These are phyloP conservation scores for Yoshiicerus persimilis DNA, from an alignment of 1,140 invertebrate genomes.

Conservation along the genomic window DNA sequence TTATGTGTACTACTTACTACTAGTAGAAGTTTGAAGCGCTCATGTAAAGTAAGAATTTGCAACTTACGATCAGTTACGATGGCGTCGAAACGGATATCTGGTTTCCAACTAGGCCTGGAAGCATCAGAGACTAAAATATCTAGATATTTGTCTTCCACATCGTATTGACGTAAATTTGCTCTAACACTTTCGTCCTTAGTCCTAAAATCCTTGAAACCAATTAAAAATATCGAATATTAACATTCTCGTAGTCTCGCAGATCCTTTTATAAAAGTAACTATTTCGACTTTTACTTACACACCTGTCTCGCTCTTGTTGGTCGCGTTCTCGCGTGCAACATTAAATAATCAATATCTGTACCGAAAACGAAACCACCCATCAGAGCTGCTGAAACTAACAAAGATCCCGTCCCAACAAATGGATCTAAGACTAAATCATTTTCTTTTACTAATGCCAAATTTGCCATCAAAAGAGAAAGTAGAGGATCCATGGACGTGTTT, in stretches of 20 bases:
- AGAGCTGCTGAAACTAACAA: slow-evolving; percentile 80
- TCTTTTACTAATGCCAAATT: slow-evolving; percentile 80
- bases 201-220: not conserved
- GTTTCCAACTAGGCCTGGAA: slow-evolving; percentile 75
- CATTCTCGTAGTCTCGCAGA: not conserved
- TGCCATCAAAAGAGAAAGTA: slow-evolving; percentile 87
- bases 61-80: slow-evolving; percentile 93
- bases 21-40: too few species aligned
- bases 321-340: slow-evolving; percentile 85
- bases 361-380: slow-evolving; percentile 86
- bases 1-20: too few species aligned
- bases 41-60: too few species aligned
- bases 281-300: not conserved
- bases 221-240: not conserved
- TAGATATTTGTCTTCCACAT: slow-evolving; percentile 70
- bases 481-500: slow-evolving; percentile 96
- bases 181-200: slow-evolving; percentile 75
- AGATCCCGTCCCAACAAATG: slow-evolving; percentile 86
- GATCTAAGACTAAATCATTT: slow-evolving; percentile 82
- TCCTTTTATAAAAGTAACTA: not conserved
- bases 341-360: slow-evolving; percentile 90
- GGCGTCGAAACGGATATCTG: slow-evolving; percentile 71
- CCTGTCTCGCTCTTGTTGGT: slow-evolving; percentile 61
- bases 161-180: slow-evolving; percentile 85
- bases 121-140: slow-evolving; percentile 90